Evolutionary conservation across 2,888 invertebrate genomes (phyloP), one percentile per base, ranked within the genome.

Genomic region (Sturmia bella): DNA sequence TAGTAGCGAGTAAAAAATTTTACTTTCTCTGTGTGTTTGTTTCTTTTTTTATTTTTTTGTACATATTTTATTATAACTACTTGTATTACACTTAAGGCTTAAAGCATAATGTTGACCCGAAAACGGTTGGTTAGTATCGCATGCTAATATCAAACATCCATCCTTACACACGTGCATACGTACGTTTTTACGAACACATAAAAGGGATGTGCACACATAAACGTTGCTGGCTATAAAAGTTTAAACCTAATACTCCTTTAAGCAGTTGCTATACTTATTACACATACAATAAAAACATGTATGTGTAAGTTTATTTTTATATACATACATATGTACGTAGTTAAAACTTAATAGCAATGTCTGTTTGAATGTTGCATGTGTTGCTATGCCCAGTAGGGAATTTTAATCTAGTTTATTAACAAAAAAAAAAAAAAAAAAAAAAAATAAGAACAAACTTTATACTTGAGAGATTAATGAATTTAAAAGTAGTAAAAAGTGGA

Each of bases 41-140:
- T 9, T 17, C 12, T 27, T 11, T 15, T 3, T 24, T 1, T 41
- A 15, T 27, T 15, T 50, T 24, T 24, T 37, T 54, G 9, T 37
- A 17, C 45, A 54, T 68, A 72, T 69, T 73, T 73, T 66, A 69
- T 76, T 76, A 81, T 68, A 81, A 76, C 76, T 72, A 73, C 72
- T 81, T 72, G 68, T 76, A 56, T 56, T 72, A 76, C 72, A 80
- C 70, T 80, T 80, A 76, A 72, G 76, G 80, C 80, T 81, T 73
- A 72, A 72, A 81, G 80, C 80, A 72, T 81, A 81, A 72, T 73
- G 80, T 81, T 81, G 80, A 81, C 80, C 80, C 76, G 68, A 81
- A 81, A 75, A 81, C 39, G 61, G 72, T 72, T 61, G 76, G 72
- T 76, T 74, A 39, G 56, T 54, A 76, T 81, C 72, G 76, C 72